Evolutionary conservation across 1,140 invertebrate species (phyloP).

Genomic region (Carcinoscorpius rotundicauda): DNA sequence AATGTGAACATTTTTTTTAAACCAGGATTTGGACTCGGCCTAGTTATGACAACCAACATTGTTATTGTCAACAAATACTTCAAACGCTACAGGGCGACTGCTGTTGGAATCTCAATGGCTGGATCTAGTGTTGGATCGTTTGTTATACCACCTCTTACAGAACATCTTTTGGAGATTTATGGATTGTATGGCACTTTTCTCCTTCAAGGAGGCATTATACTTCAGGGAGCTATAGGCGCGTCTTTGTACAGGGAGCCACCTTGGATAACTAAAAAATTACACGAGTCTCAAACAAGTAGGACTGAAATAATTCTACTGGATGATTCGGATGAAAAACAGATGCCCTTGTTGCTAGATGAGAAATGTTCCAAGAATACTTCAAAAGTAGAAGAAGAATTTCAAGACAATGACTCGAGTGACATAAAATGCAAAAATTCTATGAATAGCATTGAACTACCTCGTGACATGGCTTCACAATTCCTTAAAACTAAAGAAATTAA

Average conservation of each 20-base stretch:
- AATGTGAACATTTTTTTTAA: background rate
- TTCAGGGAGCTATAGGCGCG: slow-evolving; percentile 16
- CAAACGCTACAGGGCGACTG: slow-evolving; percentile 27
- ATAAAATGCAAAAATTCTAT: no score
- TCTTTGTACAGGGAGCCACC: background rate
- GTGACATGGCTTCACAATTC: no score
- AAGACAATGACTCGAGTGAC: no score
- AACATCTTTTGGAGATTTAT: slow-evolving; percentile 25
- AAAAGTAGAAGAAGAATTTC: no score
- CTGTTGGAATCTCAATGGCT: slow-evolving; percentile 29
- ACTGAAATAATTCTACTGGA: no score
- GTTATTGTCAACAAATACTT: slow-evolving; percentile 33
- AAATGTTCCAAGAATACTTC: no score
- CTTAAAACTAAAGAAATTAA: no score
- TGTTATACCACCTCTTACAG: slow-evolving; percentile 28
- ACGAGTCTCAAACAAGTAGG: background rate
- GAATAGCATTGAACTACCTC: no score
- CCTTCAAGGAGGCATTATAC: slow-evolving; percentile 16
- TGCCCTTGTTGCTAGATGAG: no score
- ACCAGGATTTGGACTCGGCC: slow-evolving; percentile 29
- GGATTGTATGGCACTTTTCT: slow-evolving; percentile 19
- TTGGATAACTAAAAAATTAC: slow-evolving; percentile 9
- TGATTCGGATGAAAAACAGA: no score
- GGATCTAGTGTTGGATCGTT: slow-evolving; percentile 31
- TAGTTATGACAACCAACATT: slow-evolving; percentile 29